Conservation (phyloP, 92 coral and sea anemone genomes). For the Isaurus tuberculatus region DNA sequence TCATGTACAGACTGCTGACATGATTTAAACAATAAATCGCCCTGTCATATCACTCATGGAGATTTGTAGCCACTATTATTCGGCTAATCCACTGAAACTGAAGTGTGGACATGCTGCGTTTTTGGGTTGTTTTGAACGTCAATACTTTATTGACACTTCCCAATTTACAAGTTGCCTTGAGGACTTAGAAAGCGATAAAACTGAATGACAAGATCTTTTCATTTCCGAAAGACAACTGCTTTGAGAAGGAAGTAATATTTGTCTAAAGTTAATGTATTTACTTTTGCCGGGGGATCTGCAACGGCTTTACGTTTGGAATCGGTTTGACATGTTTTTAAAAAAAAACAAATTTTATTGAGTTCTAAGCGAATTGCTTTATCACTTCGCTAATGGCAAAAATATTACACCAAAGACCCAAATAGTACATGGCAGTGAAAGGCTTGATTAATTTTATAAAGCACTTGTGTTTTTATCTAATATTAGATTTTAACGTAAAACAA, state of each 20-base stretch:
- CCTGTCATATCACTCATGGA: not conserved
- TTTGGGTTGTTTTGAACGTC: not conserved
- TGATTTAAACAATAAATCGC: slow-evolving; percentile 1
- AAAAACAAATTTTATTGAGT: not conserved
- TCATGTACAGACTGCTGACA: slow-evolving; percentile 42
- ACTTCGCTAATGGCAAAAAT: slow-evolving; percentile 13
- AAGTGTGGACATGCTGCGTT: not conserved
- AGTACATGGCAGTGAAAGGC: slow-evolving; percentile 18
- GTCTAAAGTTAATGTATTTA: slow-evolving; percentile 13
- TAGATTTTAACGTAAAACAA: slow-evolving; percentile 25
- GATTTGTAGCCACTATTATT: slow-evolving; percentile 2
- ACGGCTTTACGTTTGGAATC: not conserved
- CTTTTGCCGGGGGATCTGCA: not conserved
- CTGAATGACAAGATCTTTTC: not conserved
- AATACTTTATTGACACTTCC: not conserved
- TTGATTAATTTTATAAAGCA: slow-evolving; percentile 41
- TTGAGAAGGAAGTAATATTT: slow-evolving; percentile 30
- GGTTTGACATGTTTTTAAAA: not conserved
- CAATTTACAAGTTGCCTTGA: not conserved
- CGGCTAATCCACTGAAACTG: not conserved
- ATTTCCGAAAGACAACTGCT: slow-evolving; percentile 33
- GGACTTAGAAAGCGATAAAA: not conserved
- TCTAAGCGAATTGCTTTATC: not conserved
- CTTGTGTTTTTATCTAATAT: slow-evolving; percentile 26
- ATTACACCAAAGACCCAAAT: not conserved